Base-by-base conservation (phyloP, 2,888 invertebrate genomes). In the Cephonodes hylas region DNA sequence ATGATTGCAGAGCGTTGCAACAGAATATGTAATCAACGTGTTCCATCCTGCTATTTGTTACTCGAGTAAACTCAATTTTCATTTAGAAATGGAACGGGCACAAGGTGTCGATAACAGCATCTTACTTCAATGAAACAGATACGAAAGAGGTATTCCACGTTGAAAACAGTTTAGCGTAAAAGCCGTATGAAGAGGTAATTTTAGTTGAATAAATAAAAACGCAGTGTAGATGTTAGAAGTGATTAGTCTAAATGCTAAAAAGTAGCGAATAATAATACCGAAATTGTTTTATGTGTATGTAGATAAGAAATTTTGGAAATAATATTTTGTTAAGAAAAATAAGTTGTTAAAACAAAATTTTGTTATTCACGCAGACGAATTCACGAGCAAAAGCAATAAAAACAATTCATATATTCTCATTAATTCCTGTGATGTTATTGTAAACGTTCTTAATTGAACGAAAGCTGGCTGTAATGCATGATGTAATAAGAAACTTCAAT, bases 81-180 rank as follows among this genome's bases (percentile, higher is more conserved):
- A 59, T 59, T 67, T 57, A 38, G 67, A 64, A 25, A 46, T 46
- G 25, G 46, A 23, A n/a, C 46, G 46, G 25, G 46, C 23, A 23
- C 68, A 48, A 68, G 59, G 66, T 74, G 68, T 68, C 67, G 64
- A 71, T 71, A 70, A 66, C 66, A 66, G 63, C 62, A 62, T 62
- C 42, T 53, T 59, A 61, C 63, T 38, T 25, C 64, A 58, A 67
- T 23, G n/a, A n/a, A n/a, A 46, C 23, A n/a, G 46, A n/a, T 13
- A 22, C 4, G 13, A 0, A 25, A 2, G 8, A 18, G 20, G 18
- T 18, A 44, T 18, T 15, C 44, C 15, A 18, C 20, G 7, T 44
- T 44, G 8, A 3, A 3, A 38, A 13, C 3, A 13, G 13, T 38
- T 15, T 44, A 44, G 18, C 15, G 7, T 44, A 44, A 15, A 15